Percentiles rank a stretch among this genome's conserved stretches.
phyloP scores from a whole-genome alignment of 2,888 invertebrate species.

The Pristionchus maxplancki region DNA sequence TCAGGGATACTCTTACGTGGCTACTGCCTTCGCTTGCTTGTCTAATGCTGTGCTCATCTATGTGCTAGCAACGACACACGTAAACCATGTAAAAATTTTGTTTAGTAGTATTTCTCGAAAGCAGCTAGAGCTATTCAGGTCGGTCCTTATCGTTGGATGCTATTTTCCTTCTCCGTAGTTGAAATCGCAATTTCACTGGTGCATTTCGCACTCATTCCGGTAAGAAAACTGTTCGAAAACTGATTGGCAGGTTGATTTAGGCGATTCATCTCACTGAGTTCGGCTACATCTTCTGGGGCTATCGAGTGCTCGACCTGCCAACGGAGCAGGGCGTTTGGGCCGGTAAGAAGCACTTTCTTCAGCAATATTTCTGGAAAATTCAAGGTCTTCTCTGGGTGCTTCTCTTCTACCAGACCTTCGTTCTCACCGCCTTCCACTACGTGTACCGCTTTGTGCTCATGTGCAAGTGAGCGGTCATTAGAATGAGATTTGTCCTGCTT shows the following conservation, averaged over 20 bases:
- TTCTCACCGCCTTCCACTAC: conserved; percentile 6
- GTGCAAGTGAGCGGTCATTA: neutral
- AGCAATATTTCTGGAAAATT: neutral
- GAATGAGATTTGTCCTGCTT: too few relatives aligned
- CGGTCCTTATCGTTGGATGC: conserved; percentile 3
- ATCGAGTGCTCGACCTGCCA: neutral
- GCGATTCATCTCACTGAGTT: neutral
- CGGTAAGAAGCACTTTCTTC: neutral
- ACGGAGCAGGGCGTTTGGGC: neutral
- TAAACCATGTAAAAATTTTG: neutral
- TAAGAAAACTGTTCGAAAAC: too few relatives aligned
- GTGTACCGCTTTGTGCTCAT: neutral
- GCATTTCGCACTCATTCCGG: neutral
- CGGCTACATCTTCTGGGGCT: neutral
- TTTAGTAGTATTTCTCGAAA: neutral
- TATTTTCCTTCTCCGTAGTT: neutral
- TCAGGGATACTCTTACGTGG: neutral
- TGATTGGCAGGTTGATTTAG: neutral
- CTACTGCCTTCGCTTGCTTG: neutral
- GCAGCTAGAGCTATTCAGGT: too few relatives aligned
- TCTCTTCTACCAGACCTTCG: neutral
- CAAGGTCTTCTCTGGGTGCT: neutral
- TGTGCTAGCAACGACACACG: neutral
- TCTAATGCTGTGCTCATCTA: neutral
- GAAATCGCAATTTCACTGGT: neutral